Evolutionary conservation across 2,113 vertebrate genomes (phyloP).

Genomic region (Hydrochoerus hydrochaeris): DNA sequence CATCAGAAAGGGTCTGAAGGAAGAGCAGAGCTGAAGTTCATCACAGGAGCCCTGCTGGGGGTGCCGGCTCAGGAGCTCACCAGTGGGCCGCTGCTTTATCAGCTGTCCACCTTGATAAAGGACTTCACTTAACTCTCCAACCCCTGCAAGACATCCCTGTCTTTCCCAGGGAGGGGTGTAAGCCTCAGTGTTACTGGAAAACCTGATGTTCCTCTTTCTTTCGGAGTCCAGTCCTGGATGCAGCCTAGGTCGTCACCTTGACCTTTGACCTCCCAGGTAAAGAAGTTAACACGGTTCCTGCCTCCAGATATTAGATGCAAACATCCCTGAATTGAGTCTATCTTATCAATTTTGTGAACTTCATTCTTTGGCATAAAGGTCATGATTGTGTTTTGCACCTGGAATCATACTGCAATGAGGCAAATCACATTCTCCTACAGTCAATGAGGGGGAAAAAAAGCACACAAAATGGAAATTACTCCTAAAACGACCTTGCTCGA

Average conservation of each 20-base stretch:
- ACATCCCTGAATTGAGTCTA: constrained; percentile 71
- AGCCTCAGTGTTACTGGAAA: not conserved
- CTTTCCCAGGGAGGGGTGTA: not conserved
- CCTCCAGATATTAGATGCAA: constrained; percentile 77
- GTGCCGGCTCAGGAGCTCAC: not conserved
- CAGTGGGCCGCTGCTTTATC: not conserved
- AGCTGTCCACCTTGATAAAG: not conserved
- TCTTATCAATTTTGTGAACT: constrained; percentile 84
- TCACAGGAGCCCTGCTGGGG: accelerated
- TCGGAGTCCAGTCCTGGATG: not conserved
- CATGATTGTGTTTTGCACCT: constrained; percentile 84
- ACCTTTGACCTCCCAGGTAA: constrained; percentile 44
- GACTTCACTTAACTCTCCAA: not conserved
- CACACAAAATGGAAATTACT: constrained; percentile 83
- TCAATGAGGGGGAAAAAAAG: constrained; percentile 81
- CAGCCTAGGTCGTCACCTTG: constrained; percentile 24
- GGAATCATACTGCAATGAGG: constrained; percentile 83
- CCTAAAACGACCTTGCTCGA: constrained; percentile 73
- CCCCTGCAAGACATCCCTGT: not conserved
- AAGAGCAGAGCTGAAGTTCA: not conserved
- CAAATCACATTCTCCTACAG: constrained; percentile 85
- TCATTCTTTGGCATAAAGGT: constrained; percentile 84
- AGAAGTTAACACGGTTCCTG: constrained; percentile 76
- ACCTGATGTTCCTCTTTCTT: not conserved
- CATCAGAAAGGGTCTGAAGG: not conserved